These are phyloP conservation scores for Gymnosoma rotundatum DNA, from an alignment of 2,888 invertebrate species.

Conservation along the genomic window DNA sequence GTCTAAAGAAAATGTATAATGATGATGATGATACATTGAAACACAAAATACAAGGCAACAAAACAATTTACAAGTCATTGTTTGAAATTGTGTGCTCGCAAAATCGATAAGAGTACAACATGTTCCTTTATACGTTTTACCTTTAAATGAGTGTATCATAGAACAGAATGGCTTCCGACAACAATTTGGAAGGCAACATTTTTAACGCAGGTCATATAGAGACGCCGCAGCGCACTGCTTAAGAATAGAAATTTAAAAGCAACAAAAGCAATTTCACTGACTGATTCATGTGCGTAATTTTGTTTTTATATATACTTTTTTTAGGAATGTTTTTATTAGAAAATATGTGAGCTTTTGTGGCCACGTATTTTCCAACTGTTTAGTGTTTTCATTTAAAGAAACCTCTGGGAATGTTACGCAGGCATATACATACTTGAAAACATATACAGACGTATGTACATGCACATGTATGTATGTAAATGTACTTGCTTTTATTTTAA, in stretches of 20 bases:
- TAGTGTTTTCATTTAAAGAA: neutral
- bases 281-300: constrained; percentile 28
- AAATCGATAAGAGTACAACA: constrained; percentile 67
- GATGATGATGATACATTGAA: constrained; percentile 28
- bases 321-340: neutral
- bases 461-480: too few species aligned
- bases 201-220: constrained; percentile 59
- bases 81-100: constrained; percentile 44
- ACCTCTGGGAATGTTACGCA: neutral
- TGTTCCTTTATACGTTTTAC: constrained; percentile 32
- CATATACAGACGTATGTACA: too few species aligned
- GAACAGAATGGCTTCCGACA: constrained; percentile 9
- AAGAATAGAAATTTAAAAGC: constrained; percentile 4
- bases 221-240: neutral
- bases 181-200: constrained; percentile 20
- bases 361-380: too few species aligned
- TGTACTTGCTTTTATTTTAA: neutral
- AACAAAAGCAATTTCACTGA: constrained; percentile 27
- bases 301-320: neutral
- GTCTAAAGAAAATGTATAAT: constrained; percentile 21
- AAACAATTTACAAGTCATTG: constrained; percentile 41
- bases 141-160: constrained; percentile 22
- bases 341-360: neutral
- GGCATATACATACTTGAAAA: neutral
- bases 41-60: constrained; percentile 34